Conservation (phyloP, 2,888 invertebrate genomes). For the Lampropteryx suffumata region DNA sequence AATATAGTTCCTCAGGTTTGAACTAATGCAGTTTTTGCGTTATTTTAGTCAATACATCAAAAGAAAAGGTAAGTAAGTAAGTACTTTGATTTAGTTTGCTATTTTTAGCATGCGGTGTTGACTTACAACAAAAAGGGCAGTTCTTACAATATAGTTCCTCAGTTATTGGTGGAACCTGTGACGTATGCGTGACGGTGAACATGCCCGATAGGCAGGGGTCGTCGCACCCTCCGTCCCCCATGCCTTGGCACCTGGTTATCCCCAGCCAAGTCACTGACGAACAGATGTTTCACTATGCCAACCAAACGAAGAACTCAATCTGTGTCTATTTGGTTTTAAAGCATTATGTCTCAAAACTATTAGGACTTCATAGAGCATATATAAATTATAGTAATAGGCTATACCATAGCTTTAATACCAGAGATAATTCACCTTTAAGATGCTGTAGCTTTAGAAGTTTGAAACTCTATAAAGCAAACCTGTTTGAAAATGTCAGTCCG, state of each 20-base stretch:
- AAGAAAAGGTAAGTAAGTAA: too few species aligned
- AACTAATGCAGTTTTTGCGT: too few species aligned
- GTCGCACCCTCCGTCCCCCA: constrained; percentile 72
- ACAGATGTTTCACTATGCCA: constrained; percentile 67
- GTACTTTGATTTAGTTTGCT: too few species aligned
- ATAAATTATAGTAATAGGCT: background rate
- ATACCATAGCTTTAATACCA: constrained; percentile 9
- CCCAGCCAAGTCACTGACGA: constrained; percentile 56
- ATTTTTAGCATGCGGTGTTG: background rate
- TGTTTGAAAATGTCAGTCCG: constrained; percentile 29
- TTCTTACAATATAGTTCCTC: constrained; percentile 23
- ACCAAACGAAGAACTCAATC: constrained; percentile 40
- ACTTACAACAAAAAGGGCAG: background rate
- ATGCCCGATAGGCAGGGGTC: constrained; percentile 69
- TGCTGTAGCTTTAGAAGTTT: constrained; percentile 17
- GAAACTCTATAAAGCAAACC: constrained; percentile 25
- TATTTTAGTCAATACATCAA: background rate
- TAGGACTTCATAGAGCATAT: background rate
- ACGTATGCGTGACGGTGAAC: constrained; percentile 58
- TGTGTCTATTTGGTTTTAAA: constrained; percentile 16
- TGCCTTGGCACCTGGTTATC: constrained; percentile 74
- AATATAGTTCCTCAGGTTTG: constrained; percentile 22
- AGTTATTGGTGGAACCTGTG: constrained; percentile 36
- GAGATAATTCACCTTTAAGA: constrained; percentile 16
- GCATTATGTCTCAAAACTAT: constrained; percentile 4